Evolutionary conservation across 2,113 vertebrate species (phyloP), one percentile per base, ranked within the genome.

Genomic region (Macaca nemestrina): DNA sequence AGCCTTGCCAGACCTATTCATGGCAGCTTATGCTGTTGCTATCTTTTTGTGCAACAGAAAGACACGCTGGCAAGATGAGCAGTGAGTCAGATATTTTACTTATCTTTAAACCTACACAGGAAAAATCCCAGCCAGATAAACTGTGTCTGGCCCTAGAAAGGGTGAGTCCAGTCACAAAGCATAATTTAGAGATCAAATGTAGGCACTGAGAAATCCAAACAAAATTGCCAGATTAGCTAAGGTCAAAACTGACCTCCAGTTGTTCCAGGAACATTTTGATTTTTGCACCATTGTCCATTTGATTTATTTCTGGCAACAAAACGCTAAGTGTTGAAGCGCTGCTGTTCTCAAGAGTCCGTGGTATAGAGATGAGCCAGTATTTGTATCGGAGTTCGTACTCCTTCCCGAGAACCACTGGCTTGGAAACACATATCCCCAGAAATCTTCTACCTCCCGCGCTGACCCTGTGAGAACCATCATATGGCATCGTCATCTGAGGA

Each of bases 51-150:
- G 96, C 92, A 92, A 75, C 82, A 97, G 89, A 95, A 90, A 87
- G 13, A 89, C 55, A 73, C n/a, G 1, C 30, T 87, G 87, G 78
- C 87, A 91, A 70, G 52, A 43, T 52, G 18, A 95, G 43, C 88
- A 96, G 85, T 91, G 92, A 98, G 94, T 86, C 82, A 50, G 92
- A 91, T n/a, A 22, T 98, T 98, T 97, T 89, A 11, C 48, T 93
- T 95, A 72, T 98, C 85, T 97, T 93, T 94, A 88, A 86, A 96
- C 96, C 97, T 95, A 79, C 92, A 88, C 97, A 98, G 98, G 98
- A 98, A 98, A 88, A 84, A 16, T 93, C 38, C 78, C 95, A 96
- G 88, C 43, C 6, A 18, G 25, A 89, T 95, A 95, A 98, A 95
- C 97, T 91, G 92, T 73, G 97, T 80, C 89, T 98, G 95, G 96